Conservation (phyloP, 2,797 vertebrate species). For the Bradypodion pumilum region DNA sequence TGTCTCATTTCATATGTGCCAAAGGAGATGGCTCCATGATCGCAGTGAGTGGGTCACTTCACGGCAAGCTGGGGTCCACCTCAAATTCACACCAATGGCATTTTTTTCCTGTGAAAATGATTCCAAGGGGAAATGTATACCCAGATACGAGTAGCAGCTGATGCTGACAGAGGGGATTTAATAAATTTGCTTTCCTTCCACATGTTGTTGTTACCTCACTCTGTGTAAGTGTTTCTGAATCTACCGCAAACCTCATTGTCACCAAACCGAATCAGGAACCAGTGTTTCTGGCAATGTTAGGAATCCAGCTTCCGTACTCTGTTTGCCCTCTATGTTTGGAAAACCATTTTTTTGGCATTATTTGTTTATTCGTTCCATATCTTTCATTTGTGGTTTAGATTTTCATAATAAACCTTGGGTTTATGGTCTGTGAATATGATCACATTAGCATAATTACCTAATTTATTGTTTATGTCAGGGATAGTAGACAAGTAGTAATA, state of each 20-base stretch:
- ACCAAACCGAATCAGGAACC: background rate
- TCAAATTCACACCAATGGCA: too few relatives aligned
- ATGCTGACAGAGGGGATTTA: too few relatives aligned
- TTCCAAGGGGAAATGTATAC: too few relatives aligned
- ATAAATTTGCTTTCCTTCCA: too few relatives aligned
- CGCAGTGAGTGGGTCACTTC: too few relatives aligned
- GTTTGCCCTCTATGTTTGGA: slow-evolving; percentile 17
- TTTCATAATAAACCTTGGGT: slow-evolving; percentile 62
- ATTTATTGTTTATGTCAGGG: slow-evolving; percentile 62
- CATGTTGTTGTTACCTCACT: too few relatives aligned
- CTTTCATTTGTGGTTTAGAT: slow-evolving; percentile 44
- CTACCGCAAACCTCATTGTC: background rate
- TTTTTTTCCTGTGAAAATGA: too few relatives aligned
- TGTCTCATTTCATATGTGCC: too few relatives aligned
- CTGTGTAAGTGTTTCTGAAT: too few relatives aligned
- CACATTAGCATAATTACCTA: slow-evolving; percentile 66
- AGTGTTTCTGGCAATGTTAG: slow-evolving; percentile 39
- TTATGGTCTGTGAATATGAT: slow-evolving; percentile 46
- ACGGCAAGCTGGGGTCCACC: too few relatives aligned
- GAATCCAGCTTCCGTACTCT: background rate
- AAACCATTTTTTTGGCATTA: slow-evolving; percentile 6
- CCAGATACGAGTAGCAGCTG: too few relatives aligned
- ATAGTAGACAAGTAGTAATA: slow-evolving; percentile 55
- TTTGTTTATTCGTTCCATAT: slow-evolving; percentile 32
- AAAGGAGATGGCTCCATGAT: too few relatives aligned